Conservation (phyloP, 2,113 vertebrate genomes). For the Spheniscus mendiculus region DNA sequence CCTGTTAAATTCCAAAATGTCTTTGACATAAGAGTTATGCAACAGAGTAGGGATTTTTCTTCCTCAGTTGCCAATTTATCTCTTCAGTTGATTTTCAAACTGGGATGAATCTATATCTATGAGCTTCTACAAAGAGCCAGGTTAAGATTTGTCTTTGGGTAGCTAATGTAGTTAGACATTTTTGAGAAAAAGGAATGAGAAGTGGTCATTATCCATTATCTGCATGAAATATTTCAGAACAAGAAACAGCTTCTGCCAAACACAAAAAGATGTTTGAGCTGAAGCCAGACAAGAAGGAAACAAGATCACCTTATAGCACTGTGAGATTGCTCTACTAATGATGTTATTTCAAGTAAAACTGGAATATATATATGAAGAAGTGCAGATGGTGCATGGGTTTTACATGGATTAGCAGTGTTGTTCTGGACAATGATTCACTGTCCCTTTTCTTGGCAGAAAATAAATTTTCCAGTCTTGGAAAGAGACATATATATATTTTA, state of each 20-base stretch:
- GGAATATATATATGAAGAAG: conserved; percentile 52
- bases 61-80: conserved; percentile 5
- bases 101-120: conserved; percentile 40
- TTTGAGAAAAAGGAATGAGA: conserved; percentile 74
- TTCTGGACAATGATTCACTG: conserved; percentile 65
- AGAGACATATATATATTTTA: neutral
- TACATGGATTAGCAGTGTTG: conserved; percentile 43
- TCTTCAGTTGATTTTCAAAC: conserved; percentile 41
- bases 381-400: conserved; percentile 54
- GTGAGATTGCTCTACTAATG: conserved; percentile 39
- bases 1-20: neutral
- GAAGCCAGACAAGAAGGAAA: conserved; percentile 71
- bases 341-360: conserved; percentile 67
- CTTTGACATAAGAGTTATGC: neutral
- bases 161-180: conserved; percentile 77
- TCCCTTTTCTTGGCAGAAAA: conserved; percentile 58
- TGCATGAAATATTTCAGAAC: conserved; percentile 76
- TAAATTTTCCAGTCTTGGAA: conserved; percentile 61
- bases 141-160: conserved; percentile 67
- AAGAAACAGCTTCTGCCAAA: conserved; percentile 69
- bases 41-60: neutral
- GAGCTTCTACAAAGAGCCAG: conserved; percentile 63
- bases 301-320: conserved; percentile 67
- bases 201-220: conserved; percentile 82
- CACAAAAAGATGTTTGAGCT: conserved; percentile 74